Evolutionary conservation across 2,113 vertebrate genomes (phyloP), one percentile per base, ranked within the genome.

Genomic region (Phrynosoma blainvillii): DNA sequence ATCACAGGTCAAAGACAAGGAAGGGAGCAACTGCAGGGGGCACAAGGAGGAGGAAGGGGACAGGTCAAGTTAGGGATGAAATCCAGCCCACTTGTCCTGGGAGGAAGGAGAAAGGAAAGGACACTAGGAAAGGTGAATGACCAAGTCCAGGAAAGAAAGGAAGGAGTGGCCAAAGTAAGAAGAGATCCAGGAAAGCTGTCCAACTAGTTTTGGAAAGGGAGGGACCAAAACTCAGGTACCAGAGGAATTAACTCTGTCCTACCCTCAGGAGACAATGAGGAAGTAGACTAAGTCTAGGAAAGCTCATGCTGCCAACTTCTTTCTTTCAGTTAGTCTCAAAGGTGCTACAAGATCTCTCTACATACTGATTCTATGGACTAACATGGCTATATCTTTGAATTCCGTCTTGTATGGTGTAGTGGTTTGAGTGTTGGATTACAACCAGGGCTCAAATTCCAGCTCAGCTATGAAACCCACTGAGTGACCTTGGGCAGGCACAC

Each of bases 151-250:
- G 52, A 42, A 77, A 16, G 74, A 42, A 77, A 16, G 81, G 40
- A 70, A 88, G 87, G 73, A 84, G 87, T 30, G 80, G 40, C 80
- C 8, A 74, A 56, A 78, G 74, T 83, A 30, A 77, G 25, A 66
- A 77, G n/a, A 66, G 62, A 36, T 25, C 62, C 74, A 40, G 47
- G 59, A 88, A 88, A 88, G 87, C 82, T 7, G 81, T 42, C 81
- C 62, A 70, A 78, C 87, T 81, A 88, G 87, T 88, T 88, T 66
- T 30, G 66, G 70, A 56, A 74, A 47, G 84, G 88, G 84, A 75
- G 84, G 88, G 62, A 68, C 59, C n/a, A 40, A 70, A 32, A 74
- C 4, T n/a, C 73, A 59, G 80, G 80, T 83, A 36, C 20, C 12
- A 12, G 71, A 47, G 8, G 86, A 25, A 76, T 86, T 86, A 86